These are phyloP conservation scores for Drosophila affinis DNA, from an alignment of 2,888 invertebrate species.

Conservation along the genomic window DNA sequence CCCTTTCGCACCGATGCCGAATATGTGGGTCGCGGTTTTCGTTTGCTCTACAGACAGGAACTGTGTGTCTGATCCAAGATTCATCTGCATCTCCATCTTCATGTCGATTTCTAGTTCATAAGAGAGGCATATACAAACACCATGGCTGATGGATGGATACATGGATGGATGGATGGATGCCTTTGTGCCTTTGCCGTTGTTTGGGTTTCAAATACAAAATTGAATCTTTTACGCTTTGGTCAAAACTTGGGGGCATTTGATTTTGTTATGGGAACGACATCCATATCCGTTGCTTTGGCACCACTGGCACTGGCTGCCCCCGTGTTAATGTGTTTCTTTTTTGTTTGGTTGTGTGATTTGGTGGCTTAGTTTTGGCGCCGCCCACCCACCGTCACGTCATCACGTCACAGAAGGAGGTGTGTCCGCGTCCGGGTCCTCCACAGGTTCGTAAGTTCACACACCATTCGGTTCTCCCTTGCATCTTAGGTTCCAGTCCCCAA, in stretches of 20 bases:
- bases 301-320: conserved; percentile 27
- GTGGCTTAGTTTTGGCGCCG: conserved; percentile 73
- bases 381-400: conserved; percentile 62
- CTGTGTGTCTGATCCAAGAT: conserved; percentile 84
- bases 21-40: conserved; percentile 89
- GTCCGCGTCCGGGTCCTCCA: conserved; percentile 46
- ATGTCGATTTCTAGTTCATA: conserved; percentile 33
- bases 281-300: conserved; percentile 68
- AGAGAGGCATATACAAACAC: neutral
- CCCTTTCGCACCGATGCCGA: conserved; percentile 88
- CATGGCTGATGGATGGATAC: conserved; percentile 9
- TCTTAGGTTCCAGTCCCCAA: conserved; percentile 51
- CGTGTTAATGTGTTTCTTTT: conserved; percentile 81
- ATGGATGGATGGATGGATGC: conserved; percentile 19
- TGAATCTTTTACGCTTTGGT: conserved; percentile 66
- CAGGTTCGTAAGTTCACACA: conserved; percentile 44
- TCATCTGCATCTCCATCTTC: neutral
- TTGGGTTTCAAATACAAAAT: conserved; percentile 17
- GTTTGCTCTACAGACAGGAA: conserved; percentile 88
- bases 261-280: conserved; percentile 62
- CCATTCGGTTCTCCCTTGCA: neutral
- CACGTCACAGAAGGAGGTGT: neutral
- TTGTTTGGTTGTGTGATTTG: conserved; percentile 44
- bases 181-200: neutral
- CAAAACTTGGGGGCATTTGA: conserved; percentile 57